These are phyloP conservation scores for Coregonus sp. DNA, from an alignment of 2,797 vertebrate genomes.

Conservation along the genomic window DNA sequence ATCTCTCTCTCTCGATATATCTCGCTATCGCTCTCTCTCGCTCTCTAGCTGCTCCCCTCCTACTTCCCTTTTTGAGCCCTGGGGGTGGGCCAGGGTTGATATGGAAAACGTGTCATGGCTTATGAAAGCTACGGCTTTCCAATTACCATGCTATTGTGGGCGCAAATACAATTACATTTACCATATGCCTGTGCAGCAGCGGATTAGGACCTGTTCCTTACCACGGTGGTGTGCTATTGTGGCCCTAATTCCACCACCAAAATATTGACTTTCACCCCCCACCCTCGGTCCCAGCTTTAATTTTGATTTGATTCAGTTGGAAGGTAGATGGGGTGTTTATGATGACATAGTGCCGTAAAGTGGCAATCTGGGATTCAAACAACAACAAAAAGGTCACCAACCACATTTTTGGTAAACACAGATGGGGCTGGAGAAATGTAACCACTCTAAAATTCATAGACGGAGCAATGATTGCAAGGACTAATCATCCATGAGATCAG, in stretches of 20 bases:
- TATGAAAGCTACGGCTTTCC: constrained; percentile 1
- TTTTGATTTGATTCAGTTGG: neutral
- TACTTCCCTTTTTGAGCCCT: no score
- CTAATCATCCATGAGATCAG: no score
- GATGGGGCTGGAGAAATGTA: no score
- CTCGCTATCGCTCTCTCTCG: no score
- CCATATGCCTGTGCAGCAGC: constrained; percentile 6
- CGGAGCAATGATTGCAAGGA: no score
- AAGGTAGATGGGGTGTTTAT: neutral
- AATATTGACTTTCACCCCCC: neutral
- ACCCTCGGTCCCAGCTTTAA: neutral
- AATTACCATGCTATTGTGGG: constrained; percentile 14
- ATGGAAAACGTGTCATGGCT: constrained; percentile 19
- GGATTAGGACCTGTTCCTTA: constrained; percentile 2
- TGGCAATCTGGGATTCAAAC: no score
- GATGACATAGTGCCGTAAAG: neutral
- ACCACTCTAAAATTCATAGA: no score
- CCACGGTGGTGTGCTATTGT: neutral
- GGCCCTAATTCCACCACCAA: neutral
- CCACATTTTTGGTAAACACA: no score
- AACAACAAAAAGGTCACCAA: no score
- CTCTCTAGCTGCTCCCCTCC: no score
- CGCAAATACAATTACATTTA: constrained; percentile 27
- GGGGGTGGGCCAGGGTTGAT: no score
- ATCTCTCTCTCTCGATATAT: no score